Base-by-base conservation (phyloP, 2,113 vertebrate genomes). In the Brienomyrus brachyistius region DNA sequence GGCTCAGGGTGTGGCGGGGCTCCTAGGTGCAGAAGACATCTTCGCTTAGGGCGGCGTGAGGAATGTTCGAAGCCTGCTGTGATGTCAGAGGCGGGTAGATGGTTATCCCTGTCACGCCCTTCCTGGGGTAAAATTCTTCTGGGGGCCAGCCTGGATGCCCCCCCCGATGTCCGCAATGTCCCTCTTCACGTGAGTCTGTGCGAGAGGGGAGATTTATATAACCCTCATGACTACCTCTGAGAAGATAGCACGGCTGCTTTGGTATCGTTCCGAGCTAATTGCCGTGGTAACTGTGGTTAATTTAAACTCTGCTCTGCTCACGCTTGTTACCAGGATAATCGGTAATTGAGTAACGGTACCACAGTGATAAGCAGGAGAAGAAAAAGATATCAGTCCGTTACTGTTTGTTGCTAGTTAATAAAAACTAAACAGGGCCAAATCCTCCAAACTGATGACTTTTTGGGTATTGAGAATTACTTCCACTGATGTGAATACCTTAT, bases 11-110 rank as follows among this genome's bases (percentile, higher is more conserved):
- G 47, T 50, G 50, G 50, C 11, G 23, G 0, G 59, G 40, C 35
- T 19, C 40, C 43, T 27, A 45, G 74, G 31, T 93, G 93, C 94
- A 92, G 93, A 90, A 93, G 94, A 93, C 94, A 93, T 95, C 95
- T 94, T 91, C 82, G 59, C 93, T 90, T 70, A 83, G 91, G 40
- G 87, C 0, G 59, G 89, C 0, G 89, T 3, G 89, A 0, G 5
- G 94, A 94, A 93, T 94, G 80, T 91, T 92, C 92, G 91, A 93
- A 9, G 23, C 56, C 56, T 62, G 56, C 56, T 62, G 23, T n/a
- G 56, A 62, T 9, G 56, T 88, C 89, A 54, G 23, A 15, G 52
- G 52, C 1, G 15, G 17, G 77, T 27, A 45, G 43, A 17, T 48
- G 59, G 27, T 21, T 51, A 11, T 90, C 43, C 56, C n/a, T 7